Base-by-base conservation (phyloP, 1,140 invertebrate genomes). In the Maconellicoccus hirsutus region DNA sequence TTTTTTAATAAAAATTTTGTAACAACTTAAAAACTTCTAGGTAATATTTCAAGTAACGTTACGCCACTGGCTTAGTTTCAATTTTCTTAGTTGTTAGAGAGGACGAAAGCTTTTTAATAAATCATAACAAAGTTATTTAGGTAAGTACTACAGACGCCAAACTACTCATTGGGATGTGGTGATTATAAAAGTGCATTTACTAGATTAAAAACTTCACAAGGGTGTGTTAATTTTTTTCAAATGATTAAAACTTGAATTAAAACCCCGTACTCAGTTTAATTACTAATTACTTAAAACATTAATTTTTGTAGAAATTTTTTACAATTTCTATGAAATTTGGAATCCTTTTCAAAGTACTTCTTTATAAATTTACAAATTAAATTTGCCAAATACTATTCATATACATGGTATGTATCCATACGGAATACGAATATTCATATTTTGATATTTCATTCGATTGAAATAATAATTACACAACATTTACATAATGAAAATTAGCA, bases 51-150 rank as follows among this genome's bases (percentile, higher is more conserved):
- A 52, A 52, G 42, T 19, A 52, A 52, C 42, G 61, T 66, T 25
- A 66, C 61, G 61, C 61, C 61, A 66, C 61, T 66, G 61, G 25
- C 25, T 66, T 23, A 23, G 25, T 66, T 66, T 66, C 61, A 66
- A 66, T 66, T 66, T 66, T 66, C 61, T 66, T 66, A 8, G 61
- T 66, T 26, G 61, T 26, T 66, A 26, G 22, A 66, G 61, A 23
- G 61, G 61, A 66, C 25, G 61, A 66, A 66, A 66, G 61, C 61
- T 66, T 66, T 66, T 66, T 66, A 66, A 66, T 66, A 66, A 66
- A 66, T 66, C 61, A 66, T 66, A 66, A 66, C 61, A 66, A 26
- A 66, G 61, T 66, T 66, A 66, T 66, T 66, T 66, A 66, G 61
- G 25, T 66, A 66, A 66, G 61, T 66, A 66, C 61, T 66, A 66